Percentiles rank a stretch among this genome's conserved stretches.
Conservation (phyloP, 2,888 invertebrate species). For the Sylvicola cinctus region DNA sequence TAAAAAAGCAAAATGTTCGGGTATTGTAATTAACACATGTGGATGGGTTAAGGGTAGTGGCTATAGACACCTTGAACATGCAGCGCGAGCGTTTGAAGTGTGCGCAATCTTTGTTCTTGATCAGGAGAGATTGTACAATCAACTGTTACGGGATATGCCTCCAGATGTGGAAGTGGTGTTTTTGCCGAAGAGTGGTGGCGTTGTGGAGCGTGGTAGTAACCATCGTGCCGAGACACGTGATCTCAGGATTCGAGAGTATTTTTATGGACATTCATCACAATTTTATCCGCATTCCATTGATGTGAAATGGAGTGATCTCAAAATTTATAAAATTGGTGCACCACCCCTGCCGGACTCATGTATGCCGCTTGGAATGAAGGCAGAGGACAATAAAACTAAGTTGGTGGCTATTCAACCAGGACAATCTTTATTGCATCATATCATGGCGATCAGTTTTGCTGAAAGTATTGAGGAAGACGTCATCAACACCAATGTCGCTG, state of each 20-base stretch:
- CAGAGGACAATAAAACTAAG: conserved; percentile 76
- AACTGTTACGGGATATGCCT: conserved; percentile 83
- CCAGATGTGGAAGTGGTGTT: conserved; percentile 81
- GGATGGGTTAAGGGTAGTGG: conserved; percentile 92
- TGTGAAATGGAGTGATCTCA: conserved; percentile 73
- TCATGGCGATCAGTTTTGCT: conserved; percentile 77
- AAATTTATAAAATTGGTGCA: conserved; percentile 86
- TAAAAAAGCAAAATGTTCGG: conserved; percentile 64
- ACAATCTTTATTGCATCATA: conserved; percentile 60
- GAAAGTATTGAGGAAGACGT: conserved; percentile 66
- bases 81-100: conserved; percentile 87
- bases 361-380: conserved; percentile 90
- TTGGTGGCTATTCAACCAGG: conserved; percentile 62
- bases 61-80: conserved; percentile 67
- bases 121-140: conserved; percentile 89
- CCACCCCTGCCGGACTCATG: conserved; percentile 86
- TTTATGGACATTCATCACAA: conserved; percentile 69
- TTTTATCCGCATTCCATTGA: conserved; percentile 90
- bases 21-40: conserved; percentile 91
- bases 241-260: conserved; percentile 74
- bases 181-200: conserved; percentile 91
- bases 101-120: conserved; percentile 89
- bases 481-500: conserved; percentile 68
- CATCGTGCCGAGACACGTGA: conserved; percentile 58
- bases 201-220: conserved; percentile 63